Percentiles rank a stretch among this genome's conserved stretches.
These are phyloP conservation scores for Sylvia borin DNA, from an alignment of 2,797 vertebrate genomes.

Conservation along the genomic window DNA sequence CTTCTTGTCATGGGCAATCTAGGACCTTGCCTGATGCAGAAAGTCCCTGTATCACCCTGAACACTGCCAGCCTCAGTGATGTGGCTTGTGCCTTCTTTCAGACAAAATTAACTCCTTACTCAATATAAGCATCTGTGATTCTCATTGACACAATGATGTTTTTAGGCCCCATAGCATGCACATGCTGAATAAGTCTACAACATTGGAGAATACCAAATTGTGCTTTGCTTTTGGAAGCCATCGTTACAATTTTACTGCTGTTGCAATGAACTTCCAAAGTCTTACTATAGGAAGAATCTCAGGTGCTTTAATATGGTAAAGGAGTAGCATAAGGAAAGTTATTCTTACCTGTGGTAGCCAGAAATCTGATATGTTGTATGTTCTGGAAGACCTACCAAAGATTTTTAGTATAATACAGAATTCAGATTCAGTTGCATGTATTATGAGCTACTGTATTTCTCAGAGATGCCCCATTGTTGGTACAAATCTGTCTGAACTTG, in stretches of 20 bases:
- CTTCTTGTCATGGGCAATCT: neutral
- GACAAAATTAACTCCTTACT: neutral
- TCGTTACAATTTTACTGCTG: neutral
- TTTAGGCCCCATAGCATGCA: neutral
- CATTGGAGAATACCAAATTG: neutral
- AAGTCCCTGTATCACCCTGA: neutral
- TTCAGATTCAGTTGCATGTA: neutral
- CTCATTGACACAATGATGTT: neutral
- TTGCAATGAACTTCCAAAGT: neutral
- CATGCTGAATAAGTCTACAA: neutral
- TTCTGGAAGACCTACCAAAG: neutral
- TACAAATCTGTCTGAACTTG: neutral
- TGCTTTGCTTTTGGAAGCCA: neutral
- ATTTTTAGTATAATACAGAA: neutral
- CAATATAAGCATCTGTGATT: neutral
- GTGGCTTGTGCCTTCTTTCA: neutral
- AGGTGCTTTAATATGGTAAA: neutral
- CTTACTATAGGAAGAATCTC: neutral
- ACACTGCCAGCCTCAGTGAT: neutral
- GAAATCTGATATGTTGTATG: neutral
- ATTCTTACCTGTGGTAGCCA: neutral
- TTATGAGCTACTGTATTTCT: neutral
- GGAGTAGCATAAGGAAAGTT: neutral
- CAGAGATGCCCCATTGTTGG: neutral
- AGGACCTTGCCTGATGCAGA: neutral